Evolutionary conservation across 2,888 invertebrate species (phyloP).

Genomic region (Slavum lentiscoides): DNA sequence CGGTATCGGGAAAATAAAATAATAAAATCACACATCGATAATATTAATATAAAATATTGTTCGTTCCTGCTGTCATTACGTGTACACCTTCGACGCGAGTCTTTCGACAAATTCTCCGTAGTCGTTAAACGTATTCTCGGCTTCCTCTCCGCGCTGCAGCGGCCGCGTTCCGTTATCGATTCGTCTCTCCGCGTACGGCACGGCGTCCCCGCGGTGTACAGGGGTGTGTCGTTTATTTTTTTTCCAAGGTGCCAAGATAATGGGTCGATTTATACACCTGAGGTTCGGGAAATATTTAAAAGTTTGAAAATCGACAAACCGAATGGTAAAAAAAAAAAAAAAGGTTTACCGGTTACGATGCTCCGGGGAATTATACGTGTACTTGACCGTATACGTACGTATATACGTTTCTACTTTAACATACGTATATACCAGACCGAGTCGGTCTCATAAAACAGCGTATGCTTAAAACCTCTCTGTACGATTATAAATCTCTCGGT

Average conservation of each 20-base stretch:
- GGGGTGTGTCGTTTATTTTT: background rate
- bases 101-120: slow-evolving; percentile 49
- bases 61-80: slow-evolving; percentile 24
- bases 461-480: slow-evolving; percentile 15
- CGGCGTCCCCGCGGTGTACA: background rate
- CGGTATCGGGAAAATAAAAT: no score
- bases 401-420: background rate
- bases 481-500: slow-evolving; percentile 37
- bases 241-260: slow-evolving; percentile 27
- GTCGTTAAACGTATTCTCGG: slow-evolving; percentile 26
- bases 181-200: no score
- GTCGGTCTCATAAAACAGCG: slow-evolving; percentile 33
- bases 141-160: background rate
- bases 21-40: no score
- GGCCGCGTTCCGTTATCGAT: slow-evolving; percentile 19
- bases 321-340: slow-evolving; percentile 14
- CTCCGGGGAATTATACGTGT: slow-evolving; percentile 44
- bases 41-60: background rate
- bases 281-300: slow-evolving; percentile 46
- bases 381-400: background rate
- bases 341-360: slow-evolving; percentile 42
- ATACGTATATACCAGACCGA: background rate
- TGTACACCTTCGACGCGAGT: slow-evolving; percentile 19
- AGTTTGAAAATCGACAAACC: slow-evolving; percentile 45
- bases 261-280: slow-evolving; percentile 41